These are phyloP conservation scores for Calvadosia cruxmelitensis DNA, from an alignment of 30 jellyfish, hydroid and myxozoan species.

Conservation along the genomic window DNA sequence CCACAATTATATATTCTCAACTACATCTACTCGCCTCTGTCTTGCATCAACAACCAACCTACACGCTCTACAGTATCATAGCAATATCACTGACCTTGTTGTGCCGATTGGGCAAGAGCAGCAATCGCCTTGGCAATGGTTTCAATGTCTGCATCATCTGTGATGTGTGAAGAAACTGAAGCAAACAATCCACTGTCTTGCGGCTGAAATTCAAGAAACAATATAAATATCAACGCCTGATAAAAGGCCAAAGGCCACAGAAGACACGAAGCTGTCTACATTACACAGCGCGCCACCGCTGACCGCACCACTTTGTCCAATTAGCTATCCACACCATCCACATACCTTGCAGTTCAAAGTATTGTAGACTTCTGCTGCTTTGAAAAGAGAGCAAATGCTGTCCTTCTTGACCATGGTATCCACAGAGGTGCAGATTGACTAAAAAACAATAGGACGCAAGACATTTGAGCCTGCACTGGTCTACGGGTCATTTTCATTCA, in stretches of 20 bases:
- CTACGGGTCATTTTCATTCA: too few relatives aligned
- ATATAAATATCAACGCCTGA: too few relatives aligned
- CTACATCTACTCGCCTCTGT: too few relatives aligned
- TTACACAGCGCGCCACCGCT: too few relatives aligned
- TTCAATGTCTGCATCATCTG: not conserved
- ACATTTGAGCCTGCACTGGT: too few relatives aligned
- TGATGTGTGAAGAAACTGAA: not conserved
- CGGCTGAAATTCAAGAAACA: not conserved
- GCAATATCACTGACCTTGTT: not conserved
- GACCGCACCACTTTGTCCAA: too few relatives aligned
- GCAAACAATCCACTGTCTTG: not conserved
- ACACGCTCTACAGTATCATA: not conserved
- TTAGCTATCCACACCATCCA: not conserved
- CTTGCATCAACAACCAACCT: not conserved
- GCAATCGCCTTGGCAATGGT: not conserved
- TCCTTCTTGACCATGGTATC: constrained; percentile 16
- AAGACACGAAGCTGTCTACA: too few relatives aligned
- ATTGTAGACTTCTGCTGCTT: constrained; percentile 51
- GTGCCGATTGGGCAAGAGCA: not conserved
- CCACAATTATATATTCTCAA: too few relatives aligned
- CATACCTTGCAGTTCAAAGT: constrained; percentile 66
- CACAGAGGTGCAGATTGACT: constrained; percentile 51
- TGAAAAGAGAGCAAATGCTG: constrained; percentile 27
- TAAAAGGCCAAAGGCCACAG: too few relatives aligned
- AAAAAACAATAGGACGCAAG: not conserved